Base-by-base conservation (phyloP, 2,113 vertebrate species). In the Sclerurus mexicanus region DNA sequence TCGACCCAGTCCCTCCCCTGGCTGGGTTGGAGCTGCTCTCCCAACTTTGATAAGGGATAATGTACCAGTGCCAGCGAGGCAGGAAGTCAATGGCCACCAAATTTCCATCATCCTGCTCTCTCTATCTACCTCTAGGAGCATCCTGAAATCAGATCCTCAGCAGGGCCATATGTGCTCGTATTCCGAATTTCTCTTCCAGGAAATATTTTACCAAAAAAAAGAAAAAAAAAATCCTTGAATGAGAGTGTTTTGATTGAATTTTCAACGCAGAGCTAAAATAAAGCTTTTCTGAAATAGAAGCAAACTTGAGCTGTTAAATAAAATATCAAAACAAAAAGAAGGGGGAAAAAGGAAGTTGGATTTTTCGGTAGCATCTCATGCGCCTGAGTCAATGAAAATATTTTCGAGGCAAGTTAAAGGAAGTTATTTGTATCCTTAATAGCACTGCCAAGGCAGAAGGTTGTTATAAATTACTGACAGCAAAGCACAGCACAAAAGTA, bases 41-140 rank as follows among this genome's bases (percentile, higher is more conserved):
- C 98, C 96, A 98, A 95, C 98, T 98, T 97, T 97, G 98, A 98
- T 98, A 98, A 98, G 96, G 94, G 96, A 98, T 98, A 97, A 98
- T 96, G 76, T 91, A 97, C 96, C 96, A 97, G 95, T 40, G 27
- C 97, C 96, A 92, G 92, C 83, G 79, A 98, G 98, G 93, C 97
- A 98, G 98, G 97, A 98, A 96, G 97, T 97, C 98, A 95, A 96
- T 87, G 96, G 97, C 91, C 97, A 98, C 98, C 97, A 97, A 95
- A 97, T 97, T 97, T 97, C 96, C 96, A 95, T 97, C 97, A 96
- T 95, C 87, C 80, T 94, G 87, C 95, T 80, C 89, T 97, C 91
- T 81, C 90, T 87, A 40, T 90, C 92, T 95, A 50, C 96, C 97
- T 84, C 63, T n/a, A 53, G 22, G 96, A 95, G 87, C 88, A 94